phyloP scores from a whole-genome alignment of 2,797 vertebrate genomes.

The Mormyrus proboscirostris region DNA sequence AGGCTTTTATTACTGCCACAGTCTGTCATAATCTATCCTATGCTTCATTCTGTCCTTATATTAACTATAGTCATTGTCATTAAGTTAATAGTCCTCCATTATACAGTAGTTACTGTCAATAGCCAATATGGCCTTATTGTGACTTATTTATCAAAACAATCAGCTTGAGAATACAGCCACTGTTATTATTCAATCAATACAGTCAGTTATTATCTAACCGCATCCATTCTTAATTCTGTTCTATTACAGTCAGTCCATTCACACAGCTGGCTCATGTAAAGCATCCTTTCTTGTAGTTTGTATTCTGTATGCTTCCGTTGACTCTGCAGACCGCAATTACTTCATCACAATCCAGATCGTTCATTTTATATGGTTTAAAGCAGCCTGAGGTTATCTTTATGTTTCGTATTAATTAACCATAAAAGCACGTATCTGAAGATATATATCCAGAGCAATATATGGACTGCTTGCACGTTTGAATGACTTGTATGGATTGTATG shows the following conservation, averaged over 20 bases:
- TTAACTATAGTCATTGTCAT: not conserved
- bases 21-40: not conserved
- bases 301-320: not conserved
- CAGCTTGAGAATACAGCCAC: not conserved
- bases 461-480: not conserved
- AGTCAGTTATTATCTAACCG: not conserved
- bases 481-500: not conserved
- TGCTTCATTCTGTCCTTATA: not conserved
- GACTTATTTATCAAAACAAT: not conserved
- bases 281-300: not conserved
- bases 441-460: not conserved
- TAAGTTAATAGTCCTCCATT: not conserved
- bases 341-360: not conserved
- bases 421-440: not conserved
- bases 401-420: not conserved
- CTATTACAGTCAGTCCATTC: not conserved
- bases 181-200: not conserved
- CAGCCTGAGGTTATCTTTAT: not conserved
- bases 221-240: not conserved
- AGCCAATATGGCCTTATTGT: not conserved
- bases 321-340: not conserved
- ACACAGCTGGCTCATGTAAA: not conserved
- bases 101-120: not conserved
- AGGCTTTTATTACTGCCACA: not conserved
- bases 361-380: not conserved